Base-by-base conservation (phyloP, 2,888 invertebrate genomes). In the Leptura quadrifasciata region DNA sequence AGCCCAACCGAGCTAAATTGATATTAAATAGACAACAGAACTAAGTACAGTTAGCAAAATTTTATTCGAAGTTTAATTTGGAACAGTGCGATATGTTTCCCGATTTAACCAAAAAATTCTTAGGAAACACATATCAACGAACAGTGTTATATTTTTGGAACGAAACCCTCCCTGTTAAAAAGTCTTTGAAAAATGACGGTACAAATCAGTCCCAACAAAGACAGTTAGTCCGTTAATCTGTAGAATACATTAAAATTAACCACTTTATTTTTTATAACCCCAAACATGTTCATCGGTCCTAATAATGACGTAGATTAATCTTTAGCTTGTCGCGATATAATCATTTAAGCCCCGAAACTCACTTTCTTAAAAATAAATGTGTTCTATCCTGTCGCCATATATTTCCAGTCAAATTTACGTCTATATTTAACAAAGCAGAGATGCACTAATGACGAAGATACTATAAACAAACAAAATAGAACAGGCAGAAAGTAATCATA, bases 271-370 rank as follows among this genome's bases (percentile, higher is more conserved):
- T 81, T 81, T 80, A 80, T 77, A 79, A 73, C 77, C 63, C 75
- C 81, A 76, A 81, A 81, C 81, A 81, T 77, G 79, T 79, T 81
- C 81, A 82, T 80, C 79, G 81, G 79, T 78, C 79, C 80, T 76
- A 74, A 74, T 83, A 83, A 83, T 82, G 77, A 82, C 79, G 77
- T 78, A 75, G 79, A 82, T 83, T 83, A 81, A 82, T 83, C 82
- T 83, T 82, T 67, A 72, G 76, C 57, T 77, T 79, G 79, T 79
- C 79, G 76, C 71, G 74, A 61, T 71, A 75, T 79, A 79, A 79
- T 79, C 79, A 74, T 74, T 76, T 79, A 73, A 79, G 77, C 61
- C 79, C 75, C 52, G 57, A 73, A 73, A 73, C 72, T 74, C 61
- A 54, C 70, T 74, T 77, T 71, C 79, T 80, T 81, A 78, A 81